These are phyloP conservation scores for Colletes collaris DNA, from an alignment of 2,888 invertebrate species.

Conservation along the genomic window DNA sequence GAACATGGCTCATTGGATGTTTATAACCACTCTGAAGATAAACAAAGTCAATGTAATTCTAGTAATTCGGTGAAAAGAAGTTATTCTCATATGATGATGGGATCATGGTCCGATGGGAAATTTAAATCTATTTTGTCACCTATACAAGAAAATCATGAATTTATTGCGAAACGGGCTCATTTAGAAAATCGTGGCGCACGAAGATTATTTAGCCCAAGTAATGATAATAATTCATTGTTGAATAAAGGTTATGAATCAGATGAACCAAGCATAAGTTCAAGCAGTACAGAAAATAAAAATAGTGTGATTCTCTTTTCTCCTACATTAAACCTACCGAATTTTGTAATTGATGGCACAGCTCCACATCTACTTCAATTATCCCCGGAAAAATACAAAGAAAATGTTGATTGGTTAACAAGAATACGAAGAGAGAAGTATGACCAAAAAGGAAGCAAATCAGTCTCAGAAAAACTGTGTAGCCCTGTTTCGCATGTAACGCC, in stretches of 20 bases:
- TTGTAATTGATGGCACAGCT: slow-evolving; percentile 89
- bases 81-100: slow-evolving; percentile 70
- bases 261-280: slow-evolving; percentile 74
- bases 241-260: slow-evolving; percentile 71
- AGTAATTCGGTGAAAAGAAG: slow-evolving; percentile 69
- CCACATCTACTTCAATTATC: slow-evolving; percentile 90
- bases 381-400: slow-evolving; percentile 87
- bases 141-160: slow-evolving; percentile 77
- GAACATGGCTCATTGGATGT: slow-evolving; percentile 46
- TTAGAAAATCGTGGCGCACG: slow-evolving; percentile 82
- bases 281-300: slow-evolving; percentile 62
- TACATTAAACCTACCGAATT: slow-evolving; percentile 90
- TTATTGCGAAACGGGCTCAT: slow-evolving; percentile 81
- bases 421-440: slow-evolving; percentile 85
- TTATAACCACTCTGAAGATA: slow-evolving; percentile 23
- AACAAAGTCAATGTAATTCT: slow-evolving; percentile 14
- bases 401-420: slow-evolving; percentile 90
- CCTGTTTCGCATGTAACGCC: slow-evolving; percentile 67
- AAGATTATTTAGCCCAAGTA: slow-evolving; percentile 83
- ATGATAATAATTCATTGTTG: slow-evolving; percentile 30
- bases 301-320: slow-evolving; percentile 84
- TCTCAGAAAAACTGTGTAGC: slow-evolving; percentile 70
- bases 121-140: slow-evolving; percentile 78
- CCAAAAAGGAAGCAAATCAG: slow-evolving; percentile 72
- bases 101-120: slow-evolving; percentile 69